Evolutionary conservation across 2,888 invertebrate genomes (phyloP).

Genomic region (Craniophora ligustri): DNA sequence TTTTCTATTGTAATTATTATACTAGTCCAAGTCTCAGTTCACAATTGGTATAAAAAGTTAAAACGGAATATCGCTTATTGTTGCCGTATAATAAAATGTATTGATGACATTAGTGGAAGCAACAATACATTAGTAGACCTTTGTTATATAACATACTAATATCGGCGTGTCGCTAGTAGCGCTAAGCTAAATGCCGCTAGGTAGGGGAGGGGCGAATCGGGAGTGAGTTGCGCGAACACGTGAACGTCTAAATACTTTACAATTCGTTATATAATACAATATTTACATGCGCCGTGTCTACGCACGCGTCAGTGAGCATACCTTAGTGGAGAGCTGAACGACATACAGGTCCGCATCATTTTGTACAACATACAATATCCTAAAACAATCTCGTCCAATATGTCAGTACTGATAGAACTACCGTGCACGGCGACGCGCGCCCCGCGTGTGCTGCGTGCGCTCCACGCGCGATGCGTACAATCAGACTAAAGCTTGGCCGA

Average conservation of each 20-base stretch:
- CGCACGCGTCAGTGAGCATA: not conserved
- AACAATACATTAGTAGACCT: constrained; percentile 11
- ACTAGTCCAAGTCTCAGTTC: too few relatives aligned
- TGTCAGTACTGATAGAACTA: not conserved
- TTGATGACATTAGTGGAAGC: too few relatives aligned
- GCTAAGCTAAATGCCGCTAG: constrained; percentile 14
- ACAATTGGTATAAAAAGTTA: not conserved
- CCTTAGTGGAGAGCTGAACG: too few relatives aligned
- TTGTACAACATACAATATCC: too few relatives aligned
- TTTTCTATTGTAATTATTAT: too few relatives aligned
- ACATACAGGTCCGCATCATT: too few relatives aligned
- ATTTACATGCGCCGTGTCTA: constrained; percentile 58
- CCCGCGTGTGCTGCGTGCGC: too few relatives aligned
- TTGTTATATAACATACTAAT: constrained; percentile 4
- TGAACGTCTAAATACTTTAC: constrained; percentile 26
- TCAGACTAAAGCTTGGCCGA: too few relatives aligned
- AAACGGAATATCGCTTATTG: not conserved
- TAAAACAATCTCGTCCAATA: too few relatives aligned
- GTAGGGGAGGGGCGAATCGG: not conserved
- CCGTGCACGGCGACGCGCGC: not conserved
- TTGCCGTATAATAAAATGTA: too few relatives aligned
- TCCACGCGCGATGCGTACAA: too few relatives aligned
- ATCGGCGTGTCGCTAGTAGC: constrained; percentile 17
- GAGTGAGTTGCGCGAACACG: constrained; percentile 2
- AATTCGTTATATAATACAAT: constrained; percentile 56